Base-by-base conservation (phyloP, 2,888 invertebrate species). In the Agrotis exclamationis region DNA sequence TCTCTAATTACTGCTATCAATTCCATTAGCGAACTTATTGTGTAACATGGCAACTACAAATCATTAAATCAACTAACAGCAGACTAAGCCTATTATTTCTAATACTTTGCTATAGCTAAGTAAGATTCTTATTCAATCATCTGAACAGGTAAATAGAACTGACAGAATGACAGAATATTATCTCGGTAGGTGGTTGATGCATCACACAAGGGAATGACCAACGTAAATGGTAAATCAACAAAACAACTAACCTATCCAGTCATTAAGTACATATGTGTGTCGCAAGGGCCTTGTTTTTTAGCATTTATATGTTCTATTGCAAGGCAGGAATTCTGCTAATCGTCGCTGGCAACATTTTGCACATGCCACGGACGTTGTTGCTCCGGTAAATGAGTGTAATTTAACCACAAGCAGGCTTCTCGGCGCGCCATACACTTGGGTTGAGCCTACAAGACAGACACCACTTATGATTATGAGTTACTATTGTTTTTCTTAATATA, bases 311-410 rank as follows among this genome's bases (percentile, higher is more conserved):
- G 92, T 94, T 93, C 93, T 94, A 93, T 93, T 93, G 93, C 92
- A 89, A 91, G 88, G 88, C 85, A 89, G 93, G 95, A 95, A 96
- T 96, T 93, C 94, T 90, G 92, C 94, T 96, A 95, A 96, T 96
- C 93, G 95, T 91, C 89, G 92, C 85, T 86, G 90, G 94, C 90
- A 92, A 90, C 95, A 96, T 96, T 94, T 92, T 89, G 88, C 92
- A 91, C 93, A 92, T 94, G 91, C 93, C 92, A 74, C 85, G 85
- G 88, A 91, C 90, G 92, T 90, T 91, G 93, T 91, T 91, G 88
- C 87, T 87, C 92, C 88, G 86, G 91, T 92, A 93, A 95, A 95
- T 92, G 93, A 93, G 93, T 91, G 92, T 93, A 93, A 94, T 94
- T 95, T 94, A 93, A 91, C 93, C 92, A 86, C 89, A 90, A 88